Evolutionary conservation across 2,797 vertebrate genomes (phyloP).

Genomic region (Tachyglossus aculeatus): DNA sequence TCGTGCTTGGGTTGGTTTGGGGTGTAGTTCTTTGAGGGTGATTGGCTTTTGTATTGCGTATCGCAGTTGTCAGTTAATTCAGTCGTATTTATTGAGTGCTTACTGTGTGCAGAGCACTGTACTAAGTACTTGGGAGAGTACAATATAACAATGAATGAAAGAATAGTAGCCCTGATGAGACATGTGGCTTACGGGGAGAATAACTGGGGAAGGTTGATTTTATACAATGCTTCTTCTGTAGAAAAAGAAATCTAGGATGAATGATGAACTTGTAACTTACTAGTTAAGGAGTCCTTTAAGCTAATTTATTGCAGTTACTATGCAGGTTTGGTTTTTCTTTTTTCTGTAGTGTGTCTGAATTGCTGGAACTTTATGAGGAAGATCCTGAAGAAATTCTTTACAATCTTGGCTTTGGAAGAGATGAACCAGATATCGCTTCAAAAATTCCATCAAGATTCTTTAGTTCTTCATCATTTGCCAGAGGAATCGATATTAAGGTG

Average conservation of each 20-base stretch:
- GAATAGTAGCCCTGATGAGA: no score
- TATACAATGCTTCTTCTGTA: not conserved
- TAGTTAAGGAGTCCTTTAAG: not conserved
- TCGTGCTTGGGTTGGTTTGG: no score
- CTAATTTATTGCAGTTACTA: not conserved
- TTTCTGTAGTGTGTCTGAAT: slow-evolving; percentile 88
- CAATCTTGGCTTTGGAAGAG: slow-evolving; percentile 95
- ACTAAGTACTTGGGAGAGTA: no score
- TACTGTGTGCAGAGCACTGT: no score
- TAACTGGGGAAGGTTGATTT: not conserved
- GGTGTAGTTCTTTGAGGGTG: no score
- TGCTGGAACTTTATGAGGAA: slow-evolving; percentile 95
- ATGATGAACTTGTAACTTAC: not conserved
- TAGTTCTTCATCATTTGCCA: slow-evolving; percentile 84
- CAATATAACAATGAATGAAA: no score
- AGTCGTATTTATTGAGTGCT: no score
- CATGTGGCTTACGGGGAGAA: not conserved
- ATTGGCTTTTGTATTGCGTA: no score
- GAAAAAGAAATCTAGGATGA: not conserved
- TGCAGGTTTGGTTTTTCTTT: slow-evolving; percentile 10
- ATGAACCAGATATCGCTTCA: slow-evolving; percentile 93
- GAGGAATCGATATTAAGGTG: slow-evolving; percentile 97
- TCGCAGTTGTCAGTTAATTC: no score
- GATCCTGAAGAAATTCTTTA: slow-evolving; percentile 96
- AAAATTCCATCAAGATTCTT: slow-evolving; percentile 96